A percentile compares a stretch with the other conserved stretches of the same genome.
These are phyloP conservation scores for Nymphalis io DNA, from an alignment of 1,140 invertebrate species.

Conservation along the genomic window DNA sequence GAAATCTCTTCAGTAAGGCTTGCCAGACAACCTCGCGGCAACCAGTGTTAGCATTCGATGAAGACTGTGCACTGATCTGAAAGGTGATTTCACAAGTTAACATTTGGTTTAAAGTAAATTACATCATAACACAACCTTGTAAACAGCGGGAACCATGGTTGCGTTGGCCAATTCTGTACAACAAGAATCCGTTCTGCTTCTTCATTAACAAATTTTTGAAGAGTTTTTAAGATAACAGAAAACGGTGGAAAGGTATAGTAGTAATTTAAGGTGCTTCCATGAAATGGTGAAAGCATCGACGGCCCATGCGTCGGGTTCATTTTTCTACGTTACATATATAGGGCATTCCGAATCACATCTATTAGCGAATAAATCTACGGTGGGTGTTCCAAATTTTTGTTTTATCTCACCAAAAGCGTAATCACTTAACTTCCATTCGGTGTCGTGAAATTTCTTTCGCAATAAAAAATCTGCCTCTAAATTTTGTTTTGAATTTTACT, in stretches of 20 bases:
- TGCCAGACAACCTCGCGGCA: too few species aligned
- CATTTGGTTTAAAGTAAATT: neutral
- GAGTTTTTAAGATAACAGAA: too few species aligned
- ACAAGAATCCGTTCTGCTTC: constrained; percentile 2
- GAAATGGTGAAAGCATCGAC: neutral
- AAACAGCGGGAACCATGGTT: constrained; percentile 14
- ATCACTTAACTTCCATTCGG: too few species aligned
- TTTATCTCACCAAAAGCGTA: too few species aligned
- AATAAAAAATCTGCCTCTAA: too few species aligned
- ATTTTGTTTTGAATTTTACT: constrained; percentile 12
- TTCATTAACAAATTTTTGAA: neutral
- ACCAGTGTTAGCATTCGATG: constrained; percentile 27
- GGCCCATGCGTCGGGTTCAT: neutral
- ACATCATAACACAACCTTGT: neutral
- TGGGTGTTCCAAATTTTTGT: too few species aligned
- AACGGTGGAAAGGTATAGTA: too few species aligned
- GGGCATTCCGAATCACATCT: too few species aligned
- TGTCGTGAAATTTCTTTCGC: too few species aligned
- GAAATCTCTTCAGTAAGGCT: constrained; percentile 21
- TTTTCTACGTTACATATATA: neutral
- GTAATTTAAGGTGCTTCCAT: neutral
- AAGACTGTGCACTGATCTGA: constrained; percentile 15
- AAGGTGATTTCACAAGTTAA: constrained; percentile 27
- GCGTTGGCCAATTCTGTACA: constrained; percentile 14
- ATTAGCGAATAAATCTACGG: too few species aligned